These are phyloP conservation scores for Ichneumon xanthorius DNA, from an alignment of 2,888 invertebrate genomes.

Conservation along the genomic window DNA sequence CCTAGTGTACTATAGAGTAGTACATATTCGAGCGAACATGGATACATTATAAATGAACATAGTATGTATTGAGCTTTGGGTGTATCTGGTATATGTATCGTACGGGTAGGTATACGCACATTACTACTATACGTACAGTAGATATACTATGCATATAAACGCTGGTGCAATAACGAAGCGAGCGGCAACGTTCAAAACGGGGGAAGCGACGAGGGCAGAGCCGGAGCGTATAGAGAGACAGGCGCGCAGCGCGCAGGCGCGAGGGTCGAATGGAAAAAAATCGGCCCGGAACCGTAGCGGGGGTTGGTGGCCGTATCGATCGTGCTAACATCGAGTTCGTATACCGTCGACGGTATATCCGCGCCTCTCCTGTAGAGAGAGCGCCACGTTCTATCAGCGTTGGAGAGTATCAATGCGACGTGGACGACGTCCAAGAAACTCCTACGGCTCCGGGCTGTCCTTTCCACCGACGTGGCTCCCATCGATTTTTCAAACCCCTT, in stretches of 20 bases:
- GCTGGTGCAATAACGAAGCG: conserved; percentile 70
- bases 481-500: not conserved
- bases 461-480: not conserved
- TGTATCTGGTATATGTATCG: conserved; percentile 15
- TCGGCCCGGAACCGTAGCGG: conserved; percentile 86
- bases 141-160: conserved; percentile 55
- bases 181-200: conserved; percentile 63
- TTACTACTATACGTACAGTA: conserved; percentile 14
- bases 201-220: conserved; percentile 50
- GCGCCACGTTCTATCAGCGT: conserved; percentile 61
- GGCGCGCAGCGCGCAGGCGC: conserved; percentile 75
- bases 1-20: conserved; percentile 15
- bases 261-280: conserved; percentile 86
- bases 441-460: conserved; percentile 35
- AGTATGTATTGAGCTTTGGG: conserved; percentile 3
- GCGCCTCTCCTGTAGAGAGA: conserved; percentile 36
- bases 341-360: conserved; percentile 85
- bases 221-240: conserved; percentile 33
- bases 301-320: conserved; percentile 82
- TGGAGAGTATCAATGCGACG: conserved; percentile 72
- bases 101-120: conserved; percentile 19
- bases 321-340: conserved; percentile 81
- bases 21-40: conserved; percentile 58
- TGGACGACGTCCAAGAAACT: conserved; percentile 71
- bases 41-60: conserved; percentile 69